Evolutionary conservation across 2,888 invertebrate species (phyloP).

Genomic region (Bimastos eiseni): DNA sequence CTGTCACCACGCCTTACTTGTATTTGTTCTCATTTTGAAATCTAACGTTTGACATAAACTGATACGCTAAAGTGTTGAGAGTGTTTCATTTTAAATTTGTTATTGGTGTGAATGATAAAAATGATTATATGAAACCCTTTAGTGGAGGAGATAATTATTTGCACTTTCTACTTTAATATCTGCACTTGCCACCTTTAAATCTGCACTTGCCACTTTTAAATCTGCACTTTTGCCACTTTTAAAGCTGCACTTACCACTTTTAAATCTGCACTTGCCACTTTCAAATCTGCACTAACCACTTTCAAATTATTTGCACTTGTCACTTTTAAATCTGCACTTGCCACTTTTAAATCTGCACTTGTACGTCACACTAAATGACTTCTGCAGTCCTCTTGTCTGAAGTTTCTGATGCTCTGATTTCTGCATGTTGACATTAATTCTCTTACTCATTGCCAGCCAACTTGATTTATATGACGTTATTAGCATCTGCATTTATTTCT

Average conservation of each 20-base stretch:
- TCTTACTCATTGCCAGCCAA: background rate
- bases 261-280: background rate
- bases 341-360: background rate
- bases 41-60: background rate
- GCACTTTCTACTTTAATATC: no score
- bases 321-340: background rate
- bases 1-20: background rate
- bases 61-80: no score
- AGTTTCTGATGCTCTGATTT: background rate
- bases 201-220: no score
- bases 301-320: background rate
- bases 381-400: background rate
- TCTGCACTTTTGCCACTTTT: background rate
- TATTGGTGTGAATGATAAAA: no score
- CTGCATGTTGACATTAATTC: background rate
- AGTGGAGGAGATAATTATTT: no score
- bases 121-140: no score
- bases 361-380: background rate
- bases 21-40: background rate
- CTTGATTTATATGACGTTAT: background rate
- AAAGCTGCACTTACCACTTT: background rate
- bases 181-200: background rate
- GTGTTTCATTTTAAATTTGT: background rate
- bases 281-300: background rate
- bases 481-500: background rate